Base-by-base conservation (phyloP, 2,113 vertebrate species). In the Bubalus kerabau region DNA sequence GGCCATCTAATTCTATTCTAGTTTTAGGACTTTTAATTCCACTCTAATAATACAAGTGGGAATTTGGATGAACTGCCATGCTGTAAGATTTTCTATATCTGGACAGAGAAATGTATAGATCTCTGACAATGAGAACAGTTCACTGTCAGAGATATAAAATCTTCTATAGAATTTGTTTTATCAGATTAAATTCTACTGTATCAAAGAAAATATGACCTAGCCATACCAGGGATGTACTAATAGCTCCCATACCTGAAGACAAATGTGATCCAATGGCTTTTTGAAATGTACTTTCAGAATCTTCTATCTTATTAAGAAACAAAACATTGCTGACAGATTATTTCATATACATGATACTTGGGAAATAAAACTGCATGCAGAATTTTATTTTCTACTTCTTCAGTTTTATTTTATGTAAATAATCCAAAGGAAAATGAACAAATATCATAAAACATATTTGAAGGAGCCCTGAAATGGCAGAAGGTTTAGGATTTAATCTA, bases 1-100 rank as follows among this genome's bases (percentile, higher is more conserved):
- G 84, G 13, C 82, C 91, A 64, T 82, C 78, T 94, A 87, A 96
- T 76, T 97, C 81, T 88, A 13, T 91, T 96, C 82, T 76, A 88
- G 0, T 87, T 95, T 90, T 46, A 96, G 82, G 89, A 95, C 89
- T 92, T 97, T 64, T 40, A 91, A 78, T 91, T 90, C 78, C 88
- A 83, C 9, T 30, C 56, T 96, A 93, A 80, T 7, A 46, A 76
- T 80, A 19, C 13, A 23, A 91, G 89, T 95, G 94, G 14, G n/a
- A 60, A 84, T 92, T 97, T 56, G 91, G 94, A 90, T n/a, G 74
- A 96, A 83, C 0, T 56, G 3, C 3, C 50, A 40, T 14, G 17
- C 4, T 7, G 23, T 43, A 10, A 52, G 36, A 57, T 21, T 64
- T 90, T 71, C 56, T 84, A 23, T 30, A 4, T 24, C n/a, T 84